Evolutionary conservation across 1,140 invertebrate species (phyloP).

Genomic region (Aphaenogaster rudis): DNA sequence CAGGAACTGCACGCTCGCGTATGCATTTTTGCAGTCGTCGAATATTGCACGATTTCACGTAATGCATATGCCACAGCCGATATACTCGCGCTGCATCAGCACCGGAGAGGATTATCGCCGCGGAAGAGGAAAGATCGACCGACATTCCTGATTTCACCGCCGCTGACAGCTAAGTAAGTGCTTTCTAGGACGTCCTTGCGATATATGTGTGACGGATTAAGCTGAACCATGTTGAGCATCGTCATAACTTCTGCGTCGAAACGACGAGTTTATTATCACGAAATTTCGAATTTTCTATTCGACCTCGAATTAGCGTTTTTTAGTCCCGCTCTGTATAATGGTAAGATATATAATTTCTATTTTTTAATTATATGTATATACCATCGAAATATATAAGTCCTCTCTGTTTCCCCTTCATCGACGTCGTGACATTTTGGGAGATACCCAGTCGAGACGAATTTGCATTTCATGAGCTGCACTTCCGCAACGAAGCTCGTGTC

Average conservation of each 20-base stretch:
- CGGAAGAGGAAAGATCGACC: conserved; percentile 46
- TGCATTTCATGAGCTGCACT: conserved; percentile 68
- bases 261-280: not conserved
- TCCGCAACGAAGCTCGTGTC: conserved; percentile 59
- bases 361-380: not conserved
- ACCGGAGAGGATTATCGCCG: conserved; percentile 2
- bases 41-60: conserved; percentile 71
- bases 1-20: conserved; percentile 59
- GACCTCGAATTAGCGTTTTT: not conserved
- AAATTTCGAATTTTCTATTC: not conserved
- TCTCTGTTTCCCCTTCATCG: not conserved
- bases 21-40: conserved; percentile 62
- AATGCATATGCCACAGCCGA: conserved; percentile 64
- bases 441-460: conserved; percentile 38
- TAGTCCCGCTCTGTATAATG: not conserved
- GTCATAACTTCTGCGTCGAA: not conserved
- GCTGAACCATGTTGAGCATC: not conserved
- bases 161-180: not conserved
- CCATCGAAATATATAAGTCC: not conserved
- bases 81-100: conserved; percentile 19
- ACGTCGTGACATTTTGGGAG: not conserved
- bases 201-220: not conserved
- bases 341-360: not conserved
- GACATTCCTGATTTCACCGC: conserved; percentile 65
- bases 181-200: conserved; percentile 41